A percentile compares a stretch with the other conserved stretches of the same genome.
Evolutionary conservation across 2,888 invertebrate genomes (phyloP).

Genomic region (Achlya flavicornis): DNA sequence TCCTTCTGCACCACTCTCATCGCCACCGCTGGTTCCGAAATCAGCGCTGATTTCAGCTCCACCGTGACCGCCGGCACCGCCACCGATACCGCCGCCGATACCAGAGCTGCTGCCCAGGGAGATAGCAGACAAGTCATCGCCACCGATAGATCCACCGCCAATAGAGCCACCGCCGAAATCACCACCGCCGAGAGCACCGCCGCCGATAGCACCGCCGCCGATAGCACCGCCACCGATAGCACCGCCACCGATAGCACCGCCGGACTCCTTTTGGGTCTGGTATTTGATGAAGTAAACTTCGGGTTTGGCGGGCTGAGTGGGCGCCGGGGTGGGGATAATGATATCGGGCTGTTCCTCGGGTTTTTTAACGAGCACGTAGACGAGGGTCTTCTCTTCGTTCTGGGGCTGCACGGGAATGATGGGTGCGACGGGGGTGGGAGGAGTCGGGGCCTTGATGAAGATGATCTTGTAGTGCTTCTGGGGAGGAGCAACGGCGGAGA

Average conservation of each 20-base stretch:
- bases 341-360: slow-evolving; percentile 94
- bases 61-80: slow-evolving; percentile 55
- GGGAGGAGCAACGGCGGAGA: slow-evolving; percentile 87
- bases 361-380: slow-evolving; percentile 94
- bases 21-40: slow-evolving; percentile 63
- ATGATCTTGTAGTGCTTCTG: slow-evolving; percentile 96
- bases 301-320: slow-evolving; percentile 93
- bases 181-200: slow-evolving; percentile 56
- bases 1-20: slow-evolving; percentile 52
- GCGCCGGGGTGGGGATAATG: slow-evolving; percentile 89
- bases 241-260: slow-evolving; percentile 45
- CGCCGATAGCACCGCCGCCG: slow-evolving; percentile 53
- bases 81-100: slow-evolving; percentile 37
- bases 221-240: slow-evolving; percentile 51
- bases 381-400: slow-evolving; percentile 94
- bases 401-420: slow-evolving; percentile 91
- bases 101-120: slow-evolving; percentile 55
- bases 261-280: slow-evolving; percentile 86
- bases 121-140: slow-evolving; percentile 54
- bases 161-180: slow-evolving; percentile 60
- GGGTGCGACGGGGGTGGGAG: slow-evolving; percentile 92
- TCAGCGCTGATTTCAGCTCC: slow-evolving; percentile 62
- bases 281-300: slow-evolving; percentile 95
- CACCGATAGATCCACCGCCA: slow-evolving; percentile 54
- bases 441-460: slow-evolving; percentile 95